phyloP scores from a whole-genome alignment of 1,140 invertebrate species.

The Mesaphorura yosii region DNA sequence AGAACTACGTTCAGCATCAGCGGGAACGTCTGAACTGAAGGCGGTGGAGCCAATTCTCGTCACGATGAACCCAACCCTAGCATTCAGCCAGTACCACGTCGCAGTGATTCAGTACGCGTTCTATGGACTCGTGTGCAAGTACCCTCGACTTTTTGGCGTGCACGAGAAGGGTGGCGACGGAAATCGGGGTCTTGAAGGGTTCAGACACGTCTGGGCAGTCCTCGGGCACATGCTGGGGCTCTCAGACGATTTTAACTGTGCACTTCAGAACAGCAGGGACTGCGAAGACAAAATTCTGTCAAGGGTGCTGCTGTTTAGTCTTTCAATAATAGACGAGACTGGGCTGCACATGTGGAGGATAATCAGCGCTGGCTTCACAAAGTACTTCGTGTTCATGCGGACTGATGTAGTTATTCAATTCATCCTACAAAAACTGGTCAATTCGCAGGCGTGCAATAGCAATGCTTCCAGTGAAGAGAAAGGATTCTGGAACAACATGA shows the following conservation, averaged over 20 bases:
- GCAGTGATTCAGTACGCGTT: slow-evolving; percentile 27
- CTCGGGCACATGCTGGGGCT: slow-evolving; percentile 25
- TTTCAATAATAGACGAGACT: slow-evolving; percentile 9
- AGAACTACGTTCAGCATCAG: background rate
- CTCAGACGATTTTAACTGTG: slow-evolving; percentile 25
- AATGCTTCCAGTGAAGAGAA: too few species aligned
- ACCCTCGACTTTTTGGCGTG: slow-evolving; percentile 24
- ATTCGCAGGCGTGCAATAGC: too few species aligned
- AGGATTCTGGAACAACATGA: too few species aligned
- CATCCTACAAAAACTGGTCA: too few species aligned
- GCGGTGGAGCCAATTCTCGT: slow-evolving; percentile 4
- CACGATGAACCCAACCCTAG: slow-evolving; percentile 27
- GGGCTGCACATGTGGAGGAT: slow-evolving; percentile 11
- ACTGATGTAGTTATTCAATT: slow-evolving; percentile 17
- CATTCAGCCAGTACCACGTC: slow-evolving; percentile 27
- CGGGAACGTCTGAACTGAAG: background rate
- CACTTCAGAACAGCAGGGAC: slow-evolving; percentile 19
- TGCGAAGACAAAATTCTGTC: slow-evolving; percentile 11
- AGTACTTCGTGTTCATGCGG: slow-evolving; percentile 21
- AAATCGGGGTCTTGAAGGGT: slow-evolving; percentile 17
- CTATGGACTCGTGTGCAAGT: slow-evolving; percentile 14
- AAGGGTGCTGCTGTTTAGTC: slow-evolving; percentile 23
- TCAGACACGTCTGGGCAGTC: slow-evolving; percentile 29
- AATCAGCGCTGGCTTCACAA: slow-evolving; percentile 14
- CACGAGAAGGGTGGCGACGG: background rate